These are phyloP conservation scores for Ommatoiulus sabulosus DNA, from an alignment of 2,888 invertebrate genomes.

Conservation along the genomic window DNA sequence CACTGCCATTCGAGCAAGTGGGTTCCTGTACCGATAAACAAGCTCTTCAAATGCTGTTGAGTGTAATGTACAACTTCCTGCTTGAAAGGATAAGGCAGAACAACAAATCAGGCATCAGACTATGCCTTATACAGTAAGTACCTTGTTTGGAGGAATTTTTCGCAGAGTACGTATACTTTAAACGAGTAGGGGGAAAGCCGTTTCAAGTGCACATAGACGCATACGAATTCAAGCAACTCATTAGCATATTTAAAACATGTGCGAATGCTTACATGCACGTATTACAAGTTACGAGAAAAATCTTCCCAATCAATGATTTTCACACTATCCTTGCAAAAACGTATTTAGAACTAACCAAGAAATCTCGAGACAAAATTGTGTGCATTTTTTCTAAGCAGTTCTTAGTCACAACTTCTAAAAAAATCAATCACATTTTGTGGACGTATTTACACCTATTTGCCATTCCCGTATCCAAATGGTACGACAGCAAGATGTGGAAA, in stretches of 20 bases:
- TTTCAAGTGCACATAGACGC: background rate
- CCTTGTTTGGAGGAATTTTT: background rate
- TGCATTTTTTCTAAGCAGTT: no score
- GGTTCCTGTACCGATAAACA: background rate
- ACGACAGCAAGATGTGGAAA: no score
- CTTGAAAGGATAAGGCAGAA: background rate
- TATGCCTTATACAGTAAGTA: background rate
- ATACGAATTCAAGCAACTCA: background rate
- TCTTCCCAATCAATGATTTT: no score
- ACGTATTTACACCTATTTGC: no score
- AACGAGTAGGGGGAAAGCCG: background rate
- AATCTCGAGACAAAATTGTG: no score
- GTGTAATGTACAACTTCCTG: background rate
- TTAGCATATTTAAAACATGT: background rate
- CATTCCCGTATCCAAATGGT: no score
- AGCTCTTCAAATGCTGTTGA: background rate
- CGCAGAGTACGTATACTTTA: background rate
- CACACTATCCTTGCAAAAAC: no score
- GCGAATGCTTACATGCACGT: no score
- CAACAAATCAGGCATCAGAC: background rate
- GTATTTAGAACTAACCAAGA: no score
- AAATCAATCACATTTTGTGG: no score
- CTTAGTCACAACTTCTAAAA: no score
- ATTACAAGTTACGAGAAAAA: no score
- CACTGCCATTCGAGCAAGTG: constrained; percentile 16